Evolutionary conservation across 2,113 vertebrate genomes (phyloP).

Genomic region (Tupaia chinensis): DNA sequence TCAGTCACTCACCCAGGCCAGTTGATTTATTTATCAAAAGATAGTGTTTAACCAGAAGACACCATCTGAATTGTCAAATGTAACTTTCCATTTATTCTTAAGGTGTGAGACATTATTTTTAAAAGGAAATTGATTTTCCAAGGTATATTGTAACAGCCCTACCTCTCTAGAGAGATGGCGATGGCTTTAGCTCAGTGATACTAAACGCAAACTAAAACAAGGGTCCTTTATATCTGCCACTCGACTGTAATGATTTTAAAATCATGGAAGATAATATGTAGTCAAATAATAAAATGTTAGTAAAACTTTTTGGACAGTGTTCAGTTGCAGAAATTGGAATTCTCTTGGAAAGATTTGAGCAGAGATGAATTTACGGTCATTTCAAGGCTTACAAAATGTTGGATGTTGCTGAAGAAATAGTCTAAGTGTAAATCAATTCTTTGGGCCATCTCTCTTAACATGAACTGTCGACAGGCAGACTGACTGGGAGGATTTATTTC

Average conservation of each 20-base stretch:
- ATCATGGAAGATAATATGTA: not conserved
- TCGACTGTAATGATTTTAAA: not conserved
- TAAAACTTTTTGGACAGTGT: not conserved
- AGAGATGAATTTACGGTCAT: slow-evolving; percentile 24
- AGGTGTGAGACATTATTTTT: slow-evolving; percentile 14
- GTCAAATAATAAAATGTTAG: not conserved
- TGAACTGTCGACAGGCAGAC: not conserved
- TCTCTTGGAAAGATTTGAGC: not conserved
- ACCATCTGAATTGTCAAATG: not conserved
- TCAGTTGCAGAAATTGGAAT: slow-evolving; percentile 9
- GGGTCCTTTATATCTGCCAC: not conserved
- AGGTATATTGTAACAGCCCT: not conserved
- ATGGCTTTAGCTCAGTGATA: not conserved
- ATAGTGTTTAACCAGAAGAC: slow-evolving; percentile 4
- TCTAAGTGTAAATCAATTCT: slow-evolving; percentile 4
- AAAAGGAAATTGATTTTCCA: not conserved
- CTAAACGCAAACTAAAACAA: not conserved
- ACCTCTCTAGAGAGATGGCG: not conserved
- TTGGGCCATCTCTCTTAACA: not conserved
- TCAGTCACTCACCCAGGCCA: slow-evolving; percentile 42
- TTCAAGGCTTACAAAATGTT: slow-evolving; percentile 46
- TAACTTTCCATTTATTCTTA: not conserved
- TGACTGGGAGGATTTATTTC: not conserved
- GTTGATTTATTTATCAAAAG: slow-evolving; percentile 72
- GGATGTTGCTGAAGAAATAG: not conserved